Base-by-base conservation (phyloP, 2,888 invertebrate genomes). In the Danaus chrysippus region DNA sequence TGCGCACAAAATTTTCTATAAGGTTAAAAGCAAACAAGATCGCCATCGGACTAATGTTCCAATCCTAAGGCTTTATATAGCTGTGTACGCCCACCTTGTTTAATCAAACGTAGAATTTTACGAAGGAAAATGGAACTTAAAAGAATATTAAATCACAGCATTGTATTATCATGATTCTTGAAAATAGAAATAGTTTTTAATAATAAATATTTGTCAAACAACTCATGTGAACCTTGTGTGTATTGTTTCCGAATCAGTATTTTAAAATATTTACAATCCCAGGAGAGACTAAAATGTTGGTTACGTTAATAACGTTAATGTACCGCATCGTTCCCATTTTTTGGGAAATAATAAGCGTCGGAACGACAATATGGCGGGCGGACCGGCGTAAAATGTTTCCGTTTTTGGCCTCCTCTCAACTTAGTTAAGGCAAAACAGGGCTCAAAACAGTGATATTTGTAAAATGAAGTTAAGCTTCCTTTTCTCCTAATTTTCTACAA, bases 1-100 rank as follows among this genome's bases (percentile, higher is more conserved):
- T 89, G 87, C 87, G 87, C 87, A 88, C 88, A 79, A 88, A 89
- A 88, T 89, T 89, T 89, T 90, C 87, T 90, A 90, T 90, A 89
- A 90, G 88, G 86, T 89, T 90, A 89, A 89, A 88, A 88, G 89
- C 88, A 88, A 90, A 90, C 89, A 89, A 86, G 91, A 88, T 90
- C 85, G 82, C 84, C 84, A 86, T 88, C 84, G 83, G 75, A 82
- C 79, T 84, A 81, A 83, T 86, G 85, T 84, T 83, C 78, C 78
- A 74, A 79, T 69, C 78, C 74, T 68, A 68, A 70, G 64, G 67
- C 68, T 71, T 70, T 74, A 71, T 72, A 71, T 67, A 69, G 58
- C 56, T 67, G 65, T 68, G 15, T n/a, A n/a, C 15, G 15, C n/a
- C 46, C 5, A 17, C 9, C 10, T 17, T 49, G 17, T 17, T 49